Percentiles rank a stretch among this genome's conserved stretches.
These are phyloP conservation scores for Thryonomys swinderianus DNA, from an alignment of 2,113 vertebrate genomes.

Conservation along the genomic window DNA sequence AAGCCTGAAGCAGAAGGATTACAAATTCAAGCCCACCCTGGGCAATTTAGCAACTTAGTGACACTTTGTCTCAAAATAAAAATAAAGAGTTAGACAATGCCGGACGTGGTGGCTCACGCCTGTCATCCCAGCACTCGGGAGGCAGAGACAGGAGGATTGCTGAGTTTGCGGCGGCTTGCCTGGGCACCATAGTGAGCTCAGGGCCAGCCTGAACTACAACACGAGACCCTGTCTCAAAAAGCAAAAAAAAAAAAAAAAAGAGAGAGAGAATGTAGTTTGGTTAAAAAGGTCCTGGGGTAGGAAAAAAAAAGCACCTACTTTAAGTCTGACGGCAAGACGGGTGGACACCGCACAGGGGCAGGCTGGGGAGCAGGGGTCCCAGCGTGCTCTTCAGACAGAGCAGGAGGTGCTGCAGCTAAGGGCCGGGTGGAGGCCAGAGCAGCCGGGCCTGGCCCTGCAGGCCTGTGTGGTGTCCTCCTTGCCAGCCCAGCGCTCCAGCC, in stretches of 20 bases:
- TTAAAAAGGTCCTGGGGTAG: neutral
- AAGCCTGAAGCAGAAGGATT: neutral
- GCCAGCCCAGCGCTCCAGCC: neutral
- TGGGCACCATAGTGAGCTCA: no score
- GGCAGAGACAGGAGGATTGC: no score
- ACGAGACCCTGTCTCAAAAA: no score
- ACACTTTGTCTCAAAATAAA: neutral
- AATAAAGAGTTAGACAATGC: no score
- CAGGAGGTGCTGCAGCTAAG: neutral
- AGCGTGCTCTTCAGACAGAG: neutral
- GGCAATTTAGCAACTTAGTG: neutral
- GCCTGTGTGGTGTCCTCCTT: neutral
- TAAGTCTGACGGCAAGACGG: neutral
- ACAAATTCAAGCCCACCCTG: neutral
- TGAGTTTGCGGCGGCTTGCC: no score
- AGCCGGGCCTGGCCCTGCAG: neutral
- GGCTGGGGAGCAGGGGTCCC: neutral
- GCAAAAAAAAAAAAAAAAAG: neutral
- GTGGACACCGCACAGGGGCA: neutral
- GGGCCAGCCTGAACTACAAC: no score
- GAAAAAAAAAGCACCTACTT: neutral
- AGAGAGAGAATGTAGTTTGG: neutral
- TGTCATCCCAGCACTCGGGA: no score
- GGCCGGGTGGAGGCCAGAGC: neutral
- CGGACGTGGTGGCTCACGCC: no score